Base-by-base conservation (phyloP, 2,113 vertebrate genomes). In the Ctenomys sociabilis region DNA sequence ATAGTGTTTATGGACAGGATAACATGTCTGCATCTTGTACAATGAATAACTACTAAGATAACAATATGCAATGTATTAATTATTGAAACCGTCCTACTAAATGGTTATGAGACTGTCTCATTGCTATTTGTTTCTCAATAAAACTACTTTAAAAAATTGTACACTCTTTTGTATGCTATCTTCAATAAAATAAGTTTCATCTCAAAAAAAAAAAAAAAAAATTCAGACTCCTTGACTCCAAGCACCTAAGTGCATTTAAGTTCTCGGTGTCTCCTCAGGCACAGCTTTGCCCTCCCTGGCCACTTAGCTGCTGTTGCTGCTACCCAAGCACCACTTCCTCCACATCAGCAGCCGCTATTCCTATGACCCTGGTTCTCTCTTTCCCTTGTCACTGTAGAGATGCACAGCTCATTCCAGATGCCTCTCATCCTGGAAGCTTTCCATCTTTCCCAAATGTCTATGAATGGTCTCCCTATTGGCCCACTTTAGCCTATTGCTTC, bases 221-320 rank as follows among this genome's bases (percentile, higher is more conserved):
- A 11, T 49, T 9, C 2, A 49, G 49, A 6, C 21, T 13, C 68
- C 35, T 86, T 5, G 12, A 11, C 24, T 66, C 4, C 49, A 13
- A 75, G 24, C 1, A 17, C 14, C 19, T 35, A 1, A 0, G 10
- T 10, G 10, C n/a, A 26, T 32, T 68, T 8, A 49, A 85, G 9
- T 0, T 28, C 2, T 2, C 24, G 0, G 8, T 1, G 0, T 28
- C 32, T 30, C 5, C 12, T 35, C 13, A 12, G 7, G 7, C 28
- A 17, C 40, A 78, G 22, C 14, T 8, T 17, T 43, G 19, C 40
- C 28, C 5, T 4, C 49, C 19, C 22, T 17, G 19, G 12, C 13
- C 37, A 40, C 3, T 14, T 28, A 24, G 7, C 17, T 1, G 3
- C 12, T 43, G 3, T 1, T 37, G 4, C 0, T 61, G 61, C 49